Evolutionary conservation across 2,888 invertebrate species (phyloP).

Genomic region (Noctua janthina): DNA sequence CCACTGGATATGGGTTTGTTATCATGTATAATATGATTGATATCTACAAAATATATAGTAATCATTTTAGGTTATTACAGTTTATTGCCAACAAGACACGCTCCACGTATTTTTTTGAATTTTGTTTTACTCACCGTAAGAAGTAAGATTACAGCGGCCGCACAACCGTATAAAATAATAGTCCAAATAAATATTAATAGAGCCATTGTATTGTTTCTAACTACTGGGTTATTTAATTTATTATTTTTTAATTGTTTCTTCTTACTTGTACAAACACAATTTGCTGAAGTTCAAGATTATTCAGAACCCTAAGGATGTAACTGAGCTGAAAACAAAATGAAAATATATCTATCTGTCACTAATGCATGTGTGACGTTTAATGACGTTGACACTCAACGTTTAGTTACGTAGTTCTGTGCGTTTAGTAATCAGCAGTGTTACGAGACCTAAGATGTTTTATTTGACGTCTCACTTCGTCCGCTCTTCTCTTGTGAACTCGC

Average conservation of each 20-base stretch:
- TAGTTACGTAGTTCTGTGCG: not conserved
- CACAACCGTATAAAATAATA: conserved; percentile 69
- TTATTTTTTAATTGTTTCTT: not conserved
- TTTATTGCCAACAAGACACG: conserved; percentile 34
- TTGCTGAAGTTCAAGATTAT: conserved; percentile 8
- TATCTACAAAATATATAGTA: conserved; percentile 87
- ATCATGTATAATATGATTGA: conserved; percentile 91
- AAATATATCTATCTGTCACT: conserved; percentile 9
- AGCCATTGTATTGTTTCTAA: conserved; percentile 67
- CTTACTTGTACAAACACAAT: not conserved
- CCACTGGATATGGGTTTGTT: conserved; percentile 92
- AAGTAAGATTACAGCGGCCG: conserved; percentile 67
- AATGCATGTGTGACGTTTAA: not conserved
- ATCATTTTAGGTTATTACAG: not conserved
- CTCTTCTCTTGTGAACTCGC: not conserved
- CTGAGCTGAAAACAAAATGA: conserved; percentile 26
- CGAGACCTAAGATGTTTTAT: not conserved
- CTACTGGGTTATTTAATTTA: not conserved
- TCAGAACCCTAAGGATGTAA: not conserved
- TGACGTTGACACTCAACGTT: conserved; percentile 18
- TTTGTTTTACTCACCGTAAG: conserved; percentile 72
- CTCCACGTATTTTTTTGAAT: conserved; percentile 47
- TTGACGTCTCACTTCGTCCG: not conserved
- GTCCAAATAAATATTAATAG: conserved; percentile 64
- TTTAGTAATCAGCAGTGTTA: not conserved